phyloP scores from a whole-genome alignment of 2,797 vertebrate species.

The Pantherophis vulpinus region DNA sequence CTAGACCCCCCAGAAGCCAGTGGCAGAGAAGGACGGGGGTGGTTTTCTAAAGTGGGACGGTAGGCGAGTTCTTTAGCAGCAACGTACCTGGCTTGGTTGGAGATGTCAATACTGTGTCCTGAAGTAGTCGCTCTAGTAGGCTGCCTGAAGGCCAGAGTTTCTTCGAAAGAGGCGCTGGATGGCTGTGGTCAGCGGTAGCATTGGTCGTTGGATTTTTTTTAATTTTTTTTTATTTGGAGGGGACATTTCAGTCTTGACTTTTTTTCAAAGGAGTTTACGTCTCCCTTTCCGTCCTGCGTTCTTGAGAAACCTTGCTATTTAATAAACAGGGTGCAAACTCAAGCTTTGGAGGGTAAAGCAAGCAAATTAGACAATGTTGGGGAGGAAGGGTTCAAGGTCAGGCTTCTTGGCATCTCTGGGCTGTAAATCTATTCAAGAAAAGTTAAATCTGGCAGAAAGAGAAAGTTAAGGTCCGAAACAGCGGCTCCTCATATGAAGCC shows the following conservation, averaged over 20 bases:
- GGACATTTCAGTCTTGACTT: background rate
- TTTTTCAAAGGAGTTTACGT: too few species aligned
- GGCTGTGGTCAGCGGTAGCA: background rate
- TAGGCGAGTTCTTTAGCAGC: background rate
- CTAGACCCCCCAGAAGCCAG: background rate
- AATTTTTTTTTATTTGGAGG: background rate
- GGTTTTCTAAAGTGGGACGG: background rate
- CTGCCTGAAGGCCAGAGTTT: background rate
- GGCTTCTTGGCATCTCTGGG: slow-evolving; percentile 7
- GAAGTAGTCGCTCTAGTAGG: background rate
- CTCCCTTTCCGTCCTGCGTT: background rate
- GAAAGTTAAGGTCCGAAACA: background rate
- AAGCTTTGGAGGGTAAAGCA: too few species aligned
- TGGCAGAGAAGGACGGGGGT: background rate
- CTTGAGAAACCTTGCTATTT: background rate
- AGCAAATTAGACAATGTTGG: background rate
- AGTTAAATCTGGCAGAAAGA: slow-evolving; percentile 39
- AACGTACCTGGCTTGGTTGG: background rate
- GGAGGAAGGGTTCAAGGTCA: background rate
- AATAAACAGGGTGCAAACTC: background rate
- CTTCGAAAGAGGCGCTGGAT: background rate
- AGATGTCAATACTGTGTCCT: background rate
- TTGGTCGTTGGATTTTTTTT: background rate
- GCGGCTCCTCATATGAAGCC: background rate
- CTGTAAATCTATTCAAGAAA: slow-evolving; percentile 23